These are phyloP conservation scores for Conomelus anceps DNA, from an alignment of 2,888 invertebrate species.

Conservation along the genomic window DNA sequence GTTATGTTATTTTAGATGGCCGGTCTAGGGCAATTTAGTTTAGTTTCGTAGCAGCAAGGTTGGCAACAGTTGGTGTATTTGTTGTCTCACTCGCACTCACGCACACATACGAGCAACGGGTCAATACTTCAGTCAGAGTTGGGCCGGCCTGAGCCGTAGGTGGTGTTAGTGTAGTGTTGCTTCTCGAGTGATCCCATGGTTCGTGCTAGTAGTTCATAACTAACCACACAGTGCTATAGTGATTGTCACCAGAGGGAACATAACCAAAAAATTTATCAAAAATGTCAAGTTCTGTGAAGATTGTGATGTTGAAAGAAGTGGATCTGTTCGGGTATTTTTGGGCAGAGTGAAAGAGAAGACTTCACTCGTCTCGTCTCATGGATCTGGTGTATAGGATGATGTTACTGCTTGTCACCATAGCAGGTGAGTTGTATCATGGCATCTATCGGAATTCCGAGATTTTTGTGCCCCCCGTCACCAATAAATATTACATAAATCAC, in stretches of 20 bases:
- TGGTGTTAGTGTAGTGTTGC: background rate
- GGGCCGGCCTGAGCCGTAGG: background rate
- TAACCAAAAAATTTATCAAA: background rate
- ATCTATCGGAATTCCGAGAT: too few species aligned
- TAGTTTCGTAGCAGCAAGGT: background rate
- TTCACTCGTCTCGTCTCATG: background rate
- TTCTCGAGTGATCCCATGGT: background rate
- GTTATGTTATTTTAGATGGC: too few species aligned
- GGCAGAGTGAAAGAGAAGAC: background rate
- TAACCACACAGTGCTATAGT: background rate
- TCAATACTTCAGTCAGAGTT: background rate
- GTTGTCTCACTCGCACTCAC: background rate
- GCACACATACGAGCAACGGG: background rate
- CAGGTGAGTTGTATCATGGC: too few species aligned
- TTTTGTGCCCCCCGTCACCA: too few species aligned
- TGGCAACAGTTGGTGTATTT: background rate
- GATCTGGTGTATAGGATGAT: background rate
- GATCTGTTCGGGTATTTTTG: background rate
- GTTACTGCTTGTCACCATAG: background rate
- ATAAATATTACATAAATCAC: too few species aligned
- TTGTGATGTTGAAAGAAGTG: background rate
- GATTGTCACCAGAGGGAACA: background rate
- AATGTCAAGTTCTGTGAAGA: background rate
- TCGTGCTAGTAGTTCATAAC: background rate
- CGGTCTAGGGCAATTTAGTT: background rate